These are phyloP conservation scores for Pseudorhombus dupliciocellatus DNA, from an alignment of 2,113 vertebrate species.

Conservation along the genomic window DNA sequence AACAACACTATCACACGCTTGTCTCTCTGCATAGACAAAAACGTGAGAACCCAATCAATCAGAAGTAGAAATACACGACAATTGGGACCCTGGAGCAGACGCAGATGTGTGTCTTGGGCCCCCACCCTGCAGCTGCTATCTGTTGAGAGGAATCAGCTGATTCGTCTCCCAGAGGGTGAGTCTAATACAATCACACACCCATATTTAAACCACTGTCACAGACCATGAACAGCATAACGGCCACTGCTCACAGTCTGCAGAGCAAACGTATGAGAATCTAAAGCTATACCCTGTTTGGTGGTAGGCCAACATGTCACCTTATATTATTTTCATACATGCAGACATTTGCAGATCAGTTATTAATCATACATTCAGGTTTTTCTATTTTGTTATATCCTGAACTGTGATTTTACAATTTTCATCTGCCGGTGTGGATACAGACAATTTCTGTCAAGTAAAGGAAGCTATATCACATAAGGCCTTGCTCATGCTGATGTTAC, in stretches of 20 bases:
- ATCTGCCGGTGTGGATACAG: neutral
- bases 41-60: neutral
- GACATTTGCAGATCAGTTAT: neutral
- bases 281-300: neutral
- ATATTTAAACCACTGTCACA: conserved; percentile 21
- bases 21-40: conserved; percentile 70
- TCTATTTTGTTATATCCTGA: neutral
- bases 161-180: conserved; percentile 86
- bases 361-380: neutral
- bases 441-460: neutral
- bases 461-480: neutral
- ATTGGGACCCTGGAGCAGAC: conserved; percentile 26
- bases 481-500: no score
- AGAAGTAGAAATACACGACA: neutral
- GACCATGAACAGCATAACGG: neutral
- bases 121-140: conserved; percentile 80
- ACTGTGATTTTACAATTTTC: no score
- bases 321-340: neutral
- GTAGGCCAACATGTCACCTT: neutral
- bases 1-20: conserved; percentile 76
- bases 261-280: neutral
- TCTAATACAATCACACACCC: conserved; percentile 17
- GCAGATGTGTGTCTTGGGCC: conserved; percentile 75
- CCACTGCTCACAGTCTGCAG: neutral
- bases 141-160: conserved; percentile 84